Conservation (phyloP, 1,140 invertebrate species). For the Hirudo medicinalis region DNA sequence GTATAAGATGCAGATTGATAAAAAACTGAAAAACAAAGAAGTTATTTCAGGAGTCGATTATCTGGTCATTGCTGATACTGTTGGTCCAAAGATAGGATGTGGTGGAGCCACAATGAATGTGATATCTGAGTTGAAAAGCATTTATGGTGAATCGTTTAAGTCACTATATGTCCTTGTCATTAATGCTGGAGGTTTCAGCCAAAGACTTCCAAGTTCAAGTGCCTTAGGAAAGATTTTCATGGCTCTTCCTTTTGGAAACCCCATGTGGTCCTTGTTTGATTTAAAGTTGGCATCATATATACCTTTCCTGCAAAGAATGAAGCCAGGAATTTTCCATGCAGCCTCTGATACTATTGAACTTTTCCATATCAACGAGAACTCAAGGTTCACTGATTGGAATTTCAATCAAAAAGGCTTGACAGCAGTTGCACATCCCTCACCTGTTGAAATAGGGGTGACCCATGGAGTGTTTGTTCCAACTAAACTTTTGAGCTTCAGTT, state of each 20-base stretch:
- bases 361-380: conserved; percentile 30
- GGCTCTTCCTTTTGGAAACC: conserved; percentile 33
- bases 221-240: conserved; percentile 43
- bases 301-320: conserved; percentile 40
- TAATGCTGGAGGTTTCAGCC: conserved; percentile 44
- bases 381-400: conserved; percentile 26
- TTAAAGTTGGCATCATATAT: conserved; percentile 42
- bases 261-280: conserved; percentile 38
- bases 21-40: conserved; percentile 31
- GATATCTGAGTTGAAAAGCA: conserved; percentile 30
- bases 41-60: conserved; percentile 32
- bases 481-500: conserved; percentile 19
- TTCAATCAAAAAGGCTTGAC: conserved; percentile 39
- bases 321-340: conserved; percentile 41
- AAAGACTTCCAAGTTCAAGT: conserved; percentile 41
- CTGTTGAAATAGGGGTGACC: conserved; percentile 36
- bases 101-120: conserved; percentile 42
- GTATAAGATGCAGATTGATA: conserved; percentile 36
- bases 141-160: conserved; percentile 33
- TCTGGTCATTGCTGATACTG: conserved; percentile 36
- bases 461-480: conserved; percentile 44
- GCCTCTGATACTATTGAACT: conserved; percentile 44
- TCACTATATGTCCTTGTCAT: conserved; percentile 38
- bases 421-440: conserved; percentile 42
- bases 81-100: conserved; percentile 41